phyloP scores from a whole-genome alignment of 2,888 invertebrate genomes.

The Anoplius nigerrimus region DNA sequence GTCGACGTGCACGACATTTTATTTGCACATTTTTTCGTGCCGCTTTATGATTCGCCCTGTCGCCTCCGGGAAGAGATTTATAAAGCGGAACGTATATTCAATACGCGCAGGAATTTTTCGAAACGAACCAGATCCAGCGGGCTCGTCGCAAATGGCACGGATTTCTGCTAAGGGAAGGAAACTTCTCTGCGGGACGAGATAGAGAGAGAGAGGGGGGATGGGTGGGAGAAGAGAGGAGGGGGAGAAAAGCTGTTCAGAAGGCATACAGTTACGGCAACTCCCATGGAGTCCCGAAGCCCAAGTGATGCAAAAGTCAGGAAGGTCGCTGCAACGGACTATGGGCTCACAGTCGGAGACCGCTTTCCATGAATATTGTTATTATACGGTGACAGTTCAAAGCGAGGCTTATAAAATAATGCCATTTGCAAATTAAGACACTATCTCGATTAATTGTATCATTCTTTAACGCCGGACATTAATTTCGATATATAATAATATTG shows the following conservation, averaged over 20 bases:
- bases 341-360: too few relatives aligned
- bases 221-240: not conserved
- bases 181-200: not conserved
- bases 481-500: too few relatives aligned
- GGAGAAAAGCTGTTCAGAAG: not conserved
- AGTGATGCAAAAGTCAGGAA: conserved; percentile 3
- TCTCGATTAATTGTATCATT: too few relatives aligned
- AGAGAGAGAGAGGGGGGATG: not conserved
- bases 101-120: not conserved
- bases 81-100: not conserved
- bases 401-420: too few relatives aligned
- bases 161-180: not conserved
- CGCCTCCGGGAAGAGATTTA: not conserved
- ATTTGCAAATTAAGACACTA: too few relatives aligned
- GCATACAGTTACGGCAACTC: not conserved
- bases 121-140: not conserved
- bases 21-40: not conserved
- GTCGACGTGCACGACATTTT: not conserved
- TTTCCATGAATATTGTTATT: too few relatives aligned
- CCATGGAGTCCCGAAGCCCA: not conserved
- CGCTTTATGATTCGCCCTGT: not conserved
- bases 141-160: not conserved
- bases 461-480: too few relatives aligned
- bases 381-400: too few relatives aligned
- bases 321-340: not conserved